Evolutionary conservation across 1,140 invertebrate species (phyloP), one percentile per base, ranked within the genome.

Genomic region (Grapholita molesta): DNA sequence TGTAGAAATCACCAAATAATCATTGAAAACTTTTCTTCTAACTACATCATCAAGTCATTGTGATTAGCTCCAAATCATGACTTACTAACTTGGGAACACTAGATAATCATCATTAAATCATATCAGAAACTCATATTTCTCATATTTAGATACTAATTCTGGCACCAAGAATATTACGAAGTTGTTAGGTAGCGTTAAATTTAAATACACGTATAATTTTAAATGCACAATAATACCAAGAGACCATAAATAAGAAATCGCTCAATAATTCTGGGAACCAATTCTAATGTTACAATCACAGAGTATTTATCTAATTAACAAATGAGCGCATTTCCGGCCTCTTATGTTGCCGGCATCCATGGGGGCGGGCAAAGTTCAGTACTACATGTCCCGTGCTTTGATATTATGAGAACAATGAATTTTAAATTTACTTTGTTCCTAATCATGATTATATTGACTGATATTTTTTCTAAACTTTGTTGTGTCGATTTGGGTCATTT

Each of bases 1-100:
- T 61, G 55, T 61, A 61, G 55, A 24, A 24, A 21, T 65, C 30
- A 65, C 33, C 30, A 1, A 65, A 65, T 65, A 25, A 21, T 21
- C n/a, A n/a, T 38, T 38, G 4, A 15, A 48, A 21, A 21, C 18
- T 18, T 48, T 48, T 48, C 42, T 48, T 48, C 18, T 48, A 48
- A 21, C 42, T 21, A 18, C 42, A 18, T 48, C 42, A n/a, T 30
- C 3, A 4, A 30, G 7, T 30, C 42, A 48, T 21, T 48, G 7
- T 48, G 6, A 48, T 48, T 18, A 48, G 24, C 30, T 25, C 30
- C 55, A 61, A 24, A 24, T 28, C 55, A 61, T 25, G 25, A 24
- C n/a, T 24, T 30, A 61, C 55, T 61, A 61, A 61, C 1, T 28
- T 61, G 55, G 55, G 55, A 57, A 6, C 42, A 21, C 9, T 48